A percentile compares a stretch with the other conserved stretches of the same genome.
Conservation (phyloP, 2,113 vertebrate genomes). For the Tonatia bakeri region DNA sequence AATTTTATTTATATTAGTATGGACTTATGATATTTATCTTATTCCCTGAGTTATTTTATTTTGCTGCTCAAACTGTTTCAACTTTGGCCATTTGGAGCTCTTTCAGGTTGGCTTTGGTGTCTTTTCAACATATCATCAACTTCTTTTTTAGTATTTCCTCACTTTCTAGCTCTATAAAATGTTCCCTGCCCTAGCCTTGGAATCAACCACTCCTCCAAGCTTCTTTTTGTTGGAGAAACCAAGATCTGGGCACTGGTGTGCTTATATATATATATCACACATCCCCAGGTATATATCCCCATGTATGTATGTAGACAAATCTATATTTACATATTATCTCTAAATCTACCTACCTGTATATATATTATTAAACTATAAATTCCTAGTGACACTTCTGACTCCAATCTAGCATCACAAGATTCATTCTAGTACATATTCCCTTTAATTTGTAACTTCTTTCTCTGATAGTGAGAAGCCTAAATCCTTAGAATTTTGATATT, state of each 20-base stretch:
- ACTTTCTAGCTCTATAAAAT: background rate
- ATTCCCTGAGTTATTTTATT: background rate
- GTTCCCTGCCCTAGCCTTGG: background rate
- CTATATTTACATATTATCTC: background rate
- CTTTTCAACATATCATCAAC: background rate
- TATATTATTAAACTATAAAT: background rate
- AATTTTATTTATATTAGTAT: too few relatives aligned
- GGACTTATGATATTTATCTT: too few relatives aligned
- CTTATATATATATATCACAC: too few relatives aligned
- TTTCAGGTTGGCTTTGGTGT: background rate
- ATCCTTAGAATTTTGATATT: background rate
- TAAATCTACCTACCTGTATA: background rate
- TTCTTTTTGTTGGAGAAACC: background rate
- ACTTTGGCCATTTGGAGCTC: background rate
- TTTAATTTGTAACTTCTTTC: constrained; percentile 15
- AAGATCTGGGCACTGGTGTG: background rate
- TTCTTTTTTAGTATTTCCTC: background rate
- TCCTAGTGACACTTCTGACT: background rate
- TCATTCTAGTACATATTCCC: background rate
- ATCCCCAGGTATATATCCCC: background rate
- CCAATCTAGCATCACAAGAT: constrained; percentile 4
- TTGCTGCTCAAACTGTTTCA: background rate
- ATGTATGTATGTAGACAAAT: background rate
- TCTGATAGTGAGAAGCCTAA: background rate
- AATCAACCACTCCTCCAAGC: background rate